Evolutionary conservation across 2,888 invertebrate species (phyloP).

Genomic region (Caenorhabditis uteleia): DNA sequence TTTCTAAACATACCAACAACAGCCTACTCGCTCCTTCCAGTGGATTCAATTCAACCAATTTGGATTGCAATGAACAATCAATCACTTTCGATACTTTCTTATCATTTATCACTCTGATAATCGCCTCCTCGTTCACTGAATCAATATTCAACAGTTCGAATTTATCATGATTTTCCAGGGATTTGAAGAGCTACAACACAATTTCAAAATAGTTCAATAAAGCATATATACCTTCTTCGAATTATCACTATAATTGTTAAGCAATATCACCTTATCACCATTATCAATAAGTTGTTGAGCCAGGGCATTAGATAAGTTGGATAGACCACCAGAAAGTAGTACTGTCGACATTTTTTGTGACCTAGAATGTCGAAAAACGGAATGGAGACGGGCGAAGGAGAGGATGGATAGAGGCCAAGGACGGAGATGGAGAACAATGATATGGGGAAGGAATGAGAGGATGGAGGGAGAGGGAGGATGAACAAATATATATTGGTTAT

Average conservation of each 20-base stretch:
- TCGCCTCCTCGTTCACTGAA: conserved; percentile 10
- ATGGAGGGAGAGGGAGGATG: no score
- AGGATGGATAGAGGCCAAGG: no score
- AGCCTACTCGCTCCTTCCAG: conserved; percentile 13
- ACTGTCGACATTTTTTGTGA: conserved; percentile 5
- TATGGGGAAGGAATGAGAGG: no score
- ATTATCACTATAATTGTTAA: conserved; percentile 6
- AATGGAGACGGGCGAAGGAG: no score
- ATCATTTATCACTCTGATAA: conserved; percentile 3
- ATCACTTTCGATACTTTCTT: conserved; percentile 11
- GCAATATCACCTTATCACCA: conserved; percentile 6
- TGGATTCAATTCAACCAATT: conserved; percentile 5
- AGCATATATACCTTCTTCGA: conserved; percentile 7
- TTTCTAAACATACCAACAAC: conserved; percentile 21
- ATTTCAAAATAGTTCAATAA: conserved; percentile 1
- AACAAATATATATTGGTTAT: no score
- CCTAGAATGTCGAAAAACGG: no score
- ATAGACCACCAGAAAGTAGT: conserved; percentile 21
- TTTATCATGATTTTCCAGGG: conserved; percentile 4
- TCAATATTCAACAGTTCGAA: conserved; percentile 5
- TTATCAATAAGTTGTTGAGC: conserved; percentile 8
- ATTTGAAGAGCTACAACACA: conserved; percentile 1
- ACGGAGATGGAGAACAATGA: no score
- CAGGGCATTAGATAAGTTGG: conserved; percentile 17
- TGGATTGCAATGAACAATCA: conserved; percentile 19